phyloP scores from a whole-genome alignment of 2,797 vertebrate genomes.

The Schizopygopsis pylzovi region DNA sequence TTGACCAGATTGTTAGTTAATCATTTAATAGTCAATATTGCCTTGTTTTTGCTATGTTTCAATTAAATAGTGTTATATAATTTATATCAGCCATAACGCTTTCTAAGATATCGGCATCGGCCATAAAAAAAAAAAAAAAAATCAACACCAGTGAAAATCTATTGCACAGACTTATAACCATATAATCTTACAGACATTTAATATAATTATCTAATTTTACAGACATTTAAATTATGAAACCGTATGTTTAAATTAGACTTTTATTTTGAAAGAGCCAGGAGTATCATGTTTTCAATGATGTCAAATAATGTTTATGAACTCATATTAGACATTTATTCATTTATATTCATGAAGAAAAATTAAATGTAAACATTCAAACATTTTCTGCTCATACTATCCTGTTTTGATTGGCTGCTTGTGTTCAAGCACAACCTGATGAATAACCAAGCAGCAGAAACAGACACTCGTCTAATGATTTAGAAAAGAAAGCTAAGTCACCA shows the following conservation, averaged over 20 bases:
- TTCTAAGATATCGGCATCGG: too few relatives aligned
- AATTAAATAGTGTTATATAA: too few relatives aligned
- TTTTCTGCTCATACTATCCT: neutral
- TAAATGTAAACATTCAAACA: neutral
- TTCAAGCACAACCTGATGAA: neutral
- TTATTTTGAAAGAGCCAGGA: neutral
- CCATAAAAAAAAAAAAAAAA: too few relatives aligned
- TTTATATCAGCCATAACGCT: too few relatives aligned
- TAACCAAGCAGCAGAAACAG: neutral
- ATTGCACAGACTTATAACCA: too few relatives aligned
- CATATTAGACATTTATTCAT: neutral
- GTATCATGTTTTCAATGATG: neutral
- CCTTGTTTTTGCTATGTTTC: too few relatives aligned
- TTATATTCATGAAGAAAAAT: neutral
- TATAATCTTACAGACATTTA: too few relatives aligned
- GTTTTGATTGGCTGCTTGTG: neutral
- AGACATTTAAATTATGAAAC: too few relatives aligned
- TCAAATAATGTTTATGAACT: neutral
- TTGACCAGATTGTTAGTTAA: too few relatives aligned
- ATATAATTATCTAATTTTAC: too few relatives aligned
- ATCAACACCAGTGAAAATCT: too few relatives aligned
- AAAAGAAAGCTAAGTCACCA: slow-evolving; percentile 11
- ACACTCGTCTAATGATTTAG: neutral
- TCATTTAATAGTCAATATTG: too few relatives aligned
- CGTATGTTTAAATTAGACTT: neutral